These are phyloP conservation scores for Apistogramma diplotaenia DNA, from an alignment of 2,113 vertebrate species.

Conservation along the genomic window DNA sequence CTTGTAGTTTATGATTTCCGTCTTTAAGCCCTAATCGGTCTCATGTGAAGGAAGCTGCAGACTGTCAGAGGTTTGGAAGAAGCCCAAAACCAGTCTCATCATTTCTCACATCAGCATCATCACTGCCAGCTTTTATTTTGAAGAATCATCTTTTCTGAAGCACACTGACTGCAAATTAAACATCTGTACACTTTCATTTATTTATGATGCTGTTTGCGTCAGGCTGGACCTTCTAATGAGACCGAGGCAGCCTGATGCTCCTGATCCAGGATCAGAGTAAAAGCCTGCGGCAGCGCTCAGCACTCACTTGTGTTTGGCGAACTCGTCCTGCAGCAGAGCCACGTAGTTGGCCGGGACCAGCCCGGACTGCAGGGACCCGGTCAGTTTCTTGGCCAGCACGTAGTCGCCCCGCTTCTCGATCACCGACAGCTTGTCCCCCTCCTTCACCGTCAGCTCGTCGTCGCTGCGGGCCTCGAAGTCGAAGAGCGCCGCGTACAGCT, in stretches of 20 bases:
- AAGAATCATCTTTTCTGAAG: background rate
- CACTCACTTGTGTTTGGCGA: slow-evolving; percentile 86
- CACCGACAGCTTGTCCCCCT: slow-evolving; percentile 86
- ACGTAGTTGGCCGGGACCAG: slow-evolving; percentile 86
- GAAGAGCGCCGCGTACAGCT: slow-evolving; percentile 82
- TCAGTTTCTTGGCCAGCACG: slow-evolving; percentile 83
- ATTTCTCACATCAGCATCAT: accelerated
- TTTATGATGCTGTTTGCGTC: no score
- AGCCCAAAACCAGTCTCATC: background rate
- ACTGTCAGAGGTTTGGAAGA: background rate
- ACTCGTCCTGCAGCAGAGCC: slow-evolving; percentile 81
- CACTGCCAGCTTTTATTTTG: background rate
- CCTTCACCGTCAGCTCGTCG: slow-evolving; percentile 83
- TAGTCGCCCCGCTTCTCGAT: slow-evolving; percentile 84
- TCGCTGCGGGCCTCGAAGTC: slow-evolving; percentile 85
- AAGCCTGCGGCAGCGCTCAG: no score
- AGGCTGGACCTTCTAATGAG: no score
- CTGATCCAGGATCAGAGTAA: no score
- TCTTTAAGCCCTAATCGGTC: background rate
- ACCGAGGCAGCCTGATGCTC: no score
- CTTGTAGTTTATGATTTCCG: no score
- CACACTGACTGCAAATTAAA: background rate
- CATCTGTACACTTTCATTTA: background rate
- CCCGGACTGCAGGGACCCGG: slow-evolving; percentile 79
- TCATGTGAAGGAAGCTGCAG: background rate